These are phyloP conservation scores for Platypus cylindrus DNA, from an alignment of 2,888 invertebrate species.

Conservation along the genomic window DNA sequence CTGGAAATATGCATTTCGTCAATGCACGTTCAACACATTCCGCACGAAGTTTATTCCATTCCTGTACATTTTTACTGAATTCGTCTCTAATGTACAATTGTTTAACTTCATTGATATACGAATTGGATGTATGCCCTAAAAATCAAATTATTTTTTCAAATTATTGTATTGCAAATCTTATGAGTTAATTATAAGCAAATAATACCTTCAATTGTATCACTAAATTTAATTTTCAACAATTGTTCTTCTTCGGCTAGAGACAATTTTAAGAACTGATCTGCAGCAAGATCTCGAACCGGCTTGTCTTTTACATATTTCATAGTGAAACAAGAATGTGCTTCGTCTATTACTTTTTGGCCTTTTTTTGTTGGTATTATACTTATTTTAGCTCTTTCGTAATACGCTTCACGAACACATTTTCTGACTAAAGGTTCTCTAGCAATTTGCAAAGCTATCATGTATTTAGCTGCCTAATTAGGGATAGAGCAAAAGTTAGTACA, in stretches of 20 bases:
- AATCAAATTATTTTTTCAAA: not conserved
- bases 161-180: not conserved
- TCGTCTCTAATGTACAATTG: conserved; percentile 63
- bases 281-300: conserved; percentile 54
- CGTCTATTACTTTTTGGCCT: conserved; percentile 91
- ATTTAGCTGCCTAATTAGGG: conserved; percentile 55
- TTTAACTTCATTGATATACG: conserved; percentile 78
- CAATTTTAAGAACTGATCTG: conserved; percentile 83
- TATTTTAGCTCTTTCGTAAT: conserved; percentile 79
- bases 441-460: conserved; percentile 90
- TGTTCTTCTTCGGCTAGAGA: conserved; percentile 71
- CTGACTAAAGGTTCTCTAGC: conserved; percentile 84
- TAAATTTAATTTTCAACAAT: conserved; percentile 57
- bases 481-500: not conserved
- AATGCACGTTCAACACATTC: conserved; percentile 83
- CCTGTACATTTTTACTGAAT: conserved; percentile 84
- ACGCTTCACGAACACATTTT: conserved; percentile 71
- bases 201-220: conserved; percentile 62
- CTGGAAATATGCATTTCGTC: conserved; percentile 78
- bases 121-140: conserved; percentile 47
- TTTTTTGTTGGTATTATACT: conserved; percentile 73
- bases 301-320: conserved; percentile 15
- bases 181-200: no score
- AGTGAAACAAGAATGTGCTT: conserved; percentile 73
- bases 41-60: conserved; percentile 86